phyloP scores from a whole-genome alignment of 2,113 vertebrate species.

The Odobenus rosmarus region DNA sequence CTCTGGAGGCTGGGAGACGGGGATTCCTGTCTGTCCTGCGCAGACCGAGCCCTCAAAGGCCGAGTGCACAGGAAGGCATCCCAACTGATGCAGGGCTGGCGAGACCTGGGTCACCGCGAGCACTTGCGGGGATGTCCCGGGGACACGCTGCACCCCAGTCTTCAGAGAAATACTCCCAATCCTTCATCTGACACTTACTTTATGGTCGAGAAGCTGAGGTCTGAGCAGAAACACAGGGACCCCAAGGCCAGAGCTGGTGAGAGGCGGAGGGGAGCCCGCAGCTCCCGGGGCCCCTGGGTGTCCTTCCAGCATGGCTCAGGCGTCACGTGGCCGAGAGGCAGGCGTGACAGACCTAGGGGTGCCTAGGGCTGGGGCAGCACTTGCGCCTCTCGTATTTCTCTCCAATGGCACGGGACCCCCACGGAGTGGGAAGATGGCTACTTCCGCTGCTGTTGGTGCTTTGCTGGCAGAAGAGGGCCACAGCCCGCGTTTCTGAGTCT shows the following conservation, averaged over 20 bases:
- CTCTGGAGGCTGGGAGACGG: neutral
- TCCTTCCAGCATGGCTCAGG: neutral
- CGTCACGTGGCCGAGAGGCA: fast-evolving
- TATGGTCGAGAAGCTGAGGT: neutral
- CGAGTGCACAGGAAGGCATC: fast-evolving
- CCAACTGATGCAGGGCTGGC: fast-evolving
- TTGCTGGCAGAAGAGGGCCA: neutral
- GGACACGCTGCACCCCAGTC: fast-evolving
- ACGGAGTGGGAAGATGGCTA: fast-evolving
- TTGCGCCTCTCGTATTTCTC: neutral
- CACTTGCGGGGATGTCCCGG: fast-evolving
- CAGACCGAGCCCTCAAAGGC: fast-evolving
- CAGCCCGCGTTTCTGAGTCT: neutral
- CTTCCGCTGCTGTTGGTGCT: fast-evolving
- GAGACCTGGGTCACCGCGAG: neutral
- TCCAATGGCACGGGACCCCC: fast-evolving
- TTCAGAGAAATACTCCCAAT: fast-evolving
- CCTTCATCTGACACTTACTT: fast-evolving
- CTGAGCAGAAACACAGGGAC: neutral
- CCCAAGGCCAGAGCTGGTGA: neutral
- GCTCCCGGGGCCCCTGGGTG: neutral
- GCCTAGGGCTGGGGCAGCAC: neutral
- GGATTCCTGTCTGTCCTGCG: fast-evolving
- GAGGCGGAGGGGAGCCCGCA: neutral
- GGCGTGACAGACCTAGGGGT: neutral